Conservation (phyloP, 2,888 invertebrate genomes). For the Drosophila recens region DNA sequence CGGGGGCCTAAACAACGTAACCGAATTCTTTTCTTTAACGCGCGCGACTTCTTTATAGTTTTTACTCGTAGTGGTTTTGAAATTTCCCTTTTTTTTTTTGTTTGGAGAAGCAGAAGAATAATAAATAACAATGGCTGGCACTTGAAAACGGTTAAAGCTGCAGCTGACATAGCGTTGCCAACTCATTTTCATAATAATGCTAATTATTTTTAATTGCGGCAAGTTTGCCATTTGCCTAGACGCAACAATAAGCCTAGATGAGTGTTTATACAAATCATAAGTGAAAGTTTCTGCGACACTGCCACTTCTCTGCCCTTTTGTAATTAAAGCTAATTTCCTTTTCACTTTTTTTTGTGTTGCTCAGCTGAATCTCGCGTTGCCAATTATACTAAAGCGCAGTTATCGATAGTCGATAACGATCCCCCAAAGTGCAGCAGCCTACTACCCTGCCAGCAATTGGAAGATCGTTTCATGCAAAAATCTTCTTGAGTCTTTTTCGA, state of each 20-base stretch:
- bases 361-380: constrained; percentile 20
- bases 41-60: constrained; percentile 41
- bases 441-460: no score
- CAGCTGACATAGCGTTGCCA: constrained; percentile 35
- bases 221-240: constrained; percentile 71
- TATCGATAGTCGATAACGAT: constrained; percentile 49
- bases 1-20: constrained; percentile 44
- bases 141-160: constrained; percentile 39
- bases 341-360: constrained; percentile 16
- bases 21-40: constrained; percentile 59
- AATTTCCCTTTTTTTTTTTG: constrained; percentile 69
- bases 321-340: constrained; percentile 34
- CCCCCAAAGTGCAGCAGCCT: constrained; percentile 35
- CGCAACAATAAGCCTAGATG: constrained; percentile 49
- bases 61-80: constrained; percentile 45
- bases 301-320: constrained; percentile 30
- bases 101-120: constrained; percentile 25
- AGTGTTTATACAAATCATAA: constrained; percentile 42
- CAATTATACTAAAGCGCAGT: constrained; percentile 24
- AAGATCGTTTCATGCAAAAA: no score
- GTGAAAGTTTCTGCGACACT: constrained; percentile 59
- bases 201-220: constrained; percentile 78
- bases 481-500: no score
- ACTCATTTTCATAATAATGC: constrained; percentile 78
- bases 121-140: constrained; percentile 62